A percentile compares a stretch with the other conserved stretches of the same genome.
Evolutionary conservation across 2,797 vertebrate species (phyloP).

Genomic region (Syncerus caffer): DNA sequence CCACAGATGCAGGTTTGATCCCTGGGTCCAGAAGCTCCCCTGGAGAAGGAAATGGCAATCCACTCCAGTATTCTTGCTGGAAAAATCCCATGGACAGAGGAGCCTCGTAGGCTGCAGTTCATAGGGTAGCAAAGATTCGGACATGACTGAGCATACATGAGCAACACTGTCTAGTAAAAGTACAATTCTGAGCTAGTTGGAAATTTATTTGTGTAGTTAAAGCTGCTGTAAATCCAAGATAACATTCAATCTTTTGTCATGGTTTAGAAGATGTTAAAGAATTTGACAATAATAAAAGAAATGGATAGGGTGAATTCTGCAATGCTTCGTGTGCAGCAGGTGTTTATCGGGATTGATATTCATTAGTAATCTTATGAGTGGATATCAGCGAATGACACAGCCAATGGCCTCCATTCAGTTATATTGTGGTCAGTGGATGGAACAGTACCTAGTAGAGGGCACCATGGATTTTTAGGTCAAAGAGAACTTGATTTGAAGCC

Average conservation of each 20-base stretch:
- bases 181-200: background rate
- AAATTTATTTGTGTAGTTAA: background rate
- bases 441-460: background rate
- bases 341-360: background rate
- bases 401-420: background rate
- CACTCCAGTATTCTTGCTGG: background rate
- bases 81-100: background rate
- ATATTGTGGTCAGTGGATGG: background rate
- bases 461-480: background rate
- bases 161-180: background rate
- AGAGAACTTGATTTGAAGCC: background rate
- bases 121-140: background rate
- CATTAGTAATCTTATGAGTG: background rate
- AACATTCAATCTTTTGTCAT: background rate
- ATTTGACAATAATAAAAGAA: background rate
- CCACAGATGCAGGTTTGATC: background rate
- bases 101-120: background rate
- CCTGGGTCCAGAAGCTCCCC: background rate
- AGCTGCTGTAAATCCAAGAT: background rate
- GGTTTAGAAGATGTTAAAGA: background rate
- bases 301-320: background rate
- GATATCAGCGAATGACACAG: background rate
- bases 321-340: background rate
- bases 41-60: background rate
- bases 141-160: background rate